Base-by-base conservation (phyloP, 2,113 vertebrate genomes). In the Triplophysa siluroides region DNA sequence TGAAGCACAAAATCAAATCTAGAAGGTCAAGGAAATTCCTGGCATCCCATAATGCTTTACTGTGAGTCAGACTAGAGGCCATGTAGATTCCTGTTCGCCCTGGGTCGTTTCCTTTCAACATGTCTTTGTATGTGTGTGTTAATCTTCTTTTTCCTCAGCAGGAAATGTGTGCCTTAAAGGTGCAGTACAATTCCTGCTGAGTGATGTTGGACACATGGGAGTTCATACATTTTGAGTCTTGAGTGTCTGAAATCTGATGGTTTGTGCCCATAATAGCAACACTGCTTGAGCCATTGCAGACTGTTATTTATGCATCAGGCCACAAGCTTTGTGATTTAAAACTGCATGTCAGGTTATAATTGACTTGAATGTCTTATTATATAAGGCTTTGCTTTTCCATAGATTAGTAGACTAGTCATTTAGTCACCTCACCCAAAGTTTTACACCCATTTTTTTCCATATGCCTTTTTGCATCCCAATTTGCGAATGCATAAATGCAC, bases 151-250 rank as follows among this genome's bases (percentile, higher is more conserved):
- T 76, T 75, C 73, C 50, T 47, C 45, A 64, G 76, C 47, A 78
- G 81, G 67, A 78, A 66, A 72, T 38, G 4, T 29, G 50, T 66
- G 81, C 67, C 75, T 82, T 82, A 73, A 82, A 82, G 68, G 68
- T 38, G 9, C 47, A 70, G 75, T 60, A 7, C 13, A 29, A 41
- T 50, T 58, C 26, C 33, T 47, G 41, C 41, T 52, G 24, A 8
- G 16, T 26, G 61, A 62, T 54, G 16, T 54, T 54, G 50, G 50
- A 54, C 50, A 54, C 50, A 5, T 50, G 13, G 12, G 3, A 50
- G 47, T 2, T 16, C 47, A 10, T 13, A 1, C 1, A 18, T 62
- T 10, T 12, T 24, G 60, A 23, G 9, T n/a, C 2, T 61, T 61
- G 16, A 6, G 50, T 52, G 16, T 52, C 16, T 54, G 18, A 54